A percentile compares a stretch with the other conserved stretches of the same genome.
Conservation (phyloP, 1,140 invertebrate genomes). For the Cataglyphis hispanica region DNA sequence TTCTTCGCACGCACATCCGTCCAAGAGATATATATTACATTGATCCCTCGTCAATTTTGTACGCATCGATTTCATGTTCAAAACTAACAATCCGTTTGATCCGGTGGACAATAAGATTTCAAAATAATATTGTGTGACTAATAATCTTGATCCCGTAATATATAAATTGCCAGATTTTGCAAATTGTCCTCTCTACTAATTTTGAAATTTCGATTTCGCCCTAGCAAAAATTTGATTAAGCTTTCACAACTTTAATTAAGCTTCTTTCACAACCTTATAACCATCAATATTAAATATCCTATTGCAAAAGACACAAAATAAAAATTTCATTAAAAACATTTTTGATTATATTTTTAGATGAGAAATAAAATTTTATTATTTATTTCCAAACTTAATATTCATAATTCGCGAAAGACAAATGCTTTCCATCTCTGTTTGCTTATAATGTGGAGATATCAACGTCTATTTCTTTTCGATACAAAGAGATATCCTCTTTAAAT, state of each 20-base stretch:
- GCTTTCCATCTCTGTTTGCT: too few relatives aligned
- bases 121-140: slow-evolving; percentile 4
- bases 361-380: too few relatives aligned
- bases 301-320: background rate
- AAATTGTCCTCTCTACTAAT: slow-evolving; percentile 25
- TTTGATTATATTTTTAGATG: too few relatives aligned
- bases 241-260: too few relatives aligned
- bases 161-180: background rate
- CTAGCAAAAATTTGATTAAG: background rate
- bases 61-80: slow-evolving; percentile 4
- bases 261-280: background rate
- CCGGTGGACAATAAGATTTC: background rate
- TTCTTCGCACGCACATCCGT: background rate
- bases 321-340: too few relatives aligned
- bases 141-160: slow-evolving; percentile 19
- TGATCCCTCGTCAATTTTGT: background rate
- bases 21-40: background rate
- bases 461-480: too few relatives aligned
- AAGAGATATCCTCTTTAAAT: too few relatives aligned
- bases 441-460: too few relatives aligned
- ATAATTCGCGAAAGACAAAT: too few relatives aligned
- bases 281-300: background rate
- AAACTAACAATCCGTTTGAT: slow-evolving; percentile 18
- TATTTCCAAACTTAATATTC: too few relatives aligned
- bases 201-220: background rate